Conservation (phyloP, 2,797 vertebrate species). For the Xiphorhynchus erythropygius region DNA sequence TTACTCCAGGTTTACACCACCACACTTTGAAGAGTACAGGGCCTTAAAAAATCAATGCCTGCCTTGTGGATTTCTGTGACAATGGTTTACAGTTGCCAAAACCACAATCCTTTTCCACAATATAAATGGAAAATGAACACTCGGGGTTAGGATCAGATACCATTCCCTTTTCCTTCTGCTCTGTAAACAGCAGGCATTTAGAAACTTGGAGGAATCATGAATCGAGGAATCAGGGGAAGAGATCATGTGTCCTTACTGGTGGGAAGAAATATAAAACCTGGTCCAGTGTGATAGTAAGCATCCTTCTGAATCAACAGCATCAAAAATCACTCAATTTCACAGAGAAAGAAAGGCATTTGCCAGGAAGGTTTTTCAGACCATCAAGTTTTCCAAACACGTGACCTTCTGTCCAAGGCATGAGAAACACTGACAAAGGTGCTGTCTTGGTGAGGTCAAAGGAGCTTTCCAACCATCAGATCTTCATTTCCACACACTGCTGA, state of each 20-base stretch:
- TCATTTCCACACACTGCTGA: fast-evolving
- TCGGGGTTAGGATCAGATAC: not conserved
- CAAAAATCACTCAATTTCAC: fast-evolving
- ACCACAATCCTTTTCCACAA: not conserved
- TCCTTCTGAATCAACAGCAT: not conserved
- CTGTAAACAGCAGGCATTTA: not conserved
- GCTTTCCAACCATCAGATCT: not conserved
- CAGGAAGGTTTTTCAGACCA: not conserved
- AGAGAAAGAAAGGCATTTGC: fast-evolving
- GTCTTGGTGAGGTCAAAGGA: not conserved
- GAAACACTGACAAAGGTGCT: not conserved
- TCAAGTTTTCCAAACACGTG: fast-evolving
- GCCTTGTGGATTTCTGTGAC: not conserved
- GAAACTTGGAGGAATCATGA: not conserved
- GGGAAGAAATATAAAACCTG: not conserved
- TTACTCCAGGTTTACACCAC: not conserved
- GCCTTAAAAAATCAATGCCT: not conserved
- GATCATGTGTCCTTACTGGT: not conserved
- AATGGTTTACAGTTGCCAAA: not conserved
- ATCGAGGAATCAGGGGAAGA: not conserved
- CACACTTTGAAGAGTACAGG: not conserved
- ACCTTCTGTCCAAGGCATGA: not conserved
- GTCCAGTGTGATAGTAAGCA: not conserved
- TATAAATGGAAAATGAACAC: not conserved
- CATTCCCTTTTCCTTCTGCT: fast-evolving